Conservation (phyloP, 2,797 vertebrate species). For the Epinephelus malabaricus region DNA sequence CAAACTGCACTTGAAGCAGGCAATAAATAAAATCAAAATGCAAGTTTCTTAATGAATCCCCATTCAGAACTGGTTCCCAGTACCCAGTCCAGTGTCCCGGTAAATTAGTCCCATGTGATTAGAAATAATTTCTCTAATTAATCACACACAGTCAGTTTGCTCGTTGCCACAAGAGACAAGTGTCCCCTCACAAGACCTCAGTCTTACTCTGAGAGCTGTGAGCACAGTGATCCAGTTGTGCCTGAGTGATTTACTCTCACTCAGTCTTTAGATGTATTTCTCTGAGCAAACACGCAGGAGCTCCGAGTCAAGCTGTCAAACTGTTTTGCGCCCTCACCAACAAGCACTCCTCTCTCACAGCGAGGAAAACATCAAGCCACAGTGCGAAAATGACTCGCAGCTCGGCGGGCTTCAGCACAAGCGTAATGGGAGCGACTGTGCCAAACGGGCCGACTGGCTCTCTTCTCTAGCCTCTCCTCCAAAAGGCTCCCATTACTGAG, state of each 20-base stretch:
- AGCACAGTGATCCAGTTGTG: slow-evolving; percentile 22
- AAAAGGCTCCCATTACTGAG: slow-evolving; percentile 44
- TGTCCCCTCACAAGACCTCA: neutral
- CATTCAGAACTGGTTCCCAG: neutral
- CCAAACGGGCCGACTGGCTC: slow-evolving; percentile 21
- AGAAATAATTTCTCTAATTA: neutral
- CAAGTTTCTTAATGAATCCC: neutral
- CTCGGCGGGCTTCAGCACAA: slow-evolving; percentile 15
- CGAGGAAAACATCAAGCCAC: slow-evolving; percentile 16
- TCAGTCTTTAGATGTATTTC: slow-evolving; percentile 23
- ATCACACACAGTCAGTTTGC: neutral
- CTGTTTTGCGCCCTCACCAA: slow-evolving; percentile 38
- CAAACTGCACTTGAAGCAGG: neutral
- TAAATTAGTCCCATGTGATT: neutral
- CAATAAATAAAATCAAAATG: neutral
- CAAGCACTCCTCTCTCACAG: slow-evolving; percentile 33
- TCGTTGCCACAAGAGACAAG: neutral
- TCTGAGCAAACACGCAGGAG: slow-evolving; percentile 22
- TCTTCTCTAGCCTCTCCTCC: slow-evolving; percentile 18
- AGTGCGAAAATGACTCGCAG: slow-evolving; percentile 23
- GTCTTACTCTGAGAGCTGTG: neutral
- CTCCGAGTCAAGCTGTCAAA: slow-evolving; percentile 56
- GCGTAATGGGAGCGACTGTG: slow-evolving; percentile 29
- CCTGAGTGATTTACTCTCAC: slow-evolving; percentile 19
- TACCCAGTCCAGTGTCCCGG: neutral